phyloP scores from a whole-genome alignment of 2,797 vertebrate genomes.

The Ptychobarbus kaznakovi region DNA sequence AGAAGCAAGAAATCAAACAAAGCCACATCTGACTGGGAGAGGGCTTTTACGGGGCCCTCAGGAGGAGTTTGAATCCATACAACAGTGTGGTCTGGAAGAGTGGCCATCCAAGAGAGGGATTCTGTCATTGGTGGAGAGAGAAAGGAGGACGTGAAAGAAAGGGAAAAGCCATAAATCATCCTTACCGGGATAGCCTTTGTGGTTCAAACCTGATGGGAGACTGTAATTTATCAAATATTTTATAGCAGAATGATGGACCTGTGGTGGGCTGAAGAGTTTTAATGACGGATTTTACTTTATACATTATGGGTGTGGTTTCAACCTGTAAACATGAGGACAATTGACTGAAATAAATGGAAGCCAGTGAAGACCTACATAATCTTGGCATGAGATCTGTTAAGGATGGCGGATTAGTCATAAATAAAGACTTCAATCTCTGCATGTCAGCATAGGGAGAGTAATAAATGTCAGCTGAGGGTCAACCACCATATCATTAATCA shows the following conservation, averaged over 20 bases:
- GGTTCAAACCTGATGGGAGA: constrained; percentile 57
- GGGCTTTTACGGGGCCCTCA: constrained; percentile 55
- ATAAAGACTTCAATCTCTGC: constrained; percentile 1
- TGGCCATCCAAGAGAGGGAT: constrained; percentile 54
- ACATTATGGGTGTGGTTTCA: constrained; percentile 55
- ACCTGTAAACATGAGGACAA: constrained; percentile 53
- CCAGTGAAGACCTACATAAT: not conserved
- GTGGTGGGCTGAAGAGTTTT: constrained; percentile 53
- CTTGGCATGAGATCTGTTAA: constrained; percentile 9
- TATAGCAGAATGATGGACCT: constrained; percentile 62
- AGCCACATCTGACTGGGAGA: constrained; percentile 56
- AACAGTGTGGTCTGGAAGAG: constrained; percentile 58
- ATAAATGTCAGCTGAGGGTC: constrained; percentile 3
- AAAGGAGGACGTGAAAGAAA: constrained; percentile 44
- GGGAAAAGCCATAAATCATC: constrained; percentile 62
- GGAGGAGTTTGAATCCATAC: constrained; percentile 51
- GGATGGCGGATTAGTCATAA: constrained; percentile 15
- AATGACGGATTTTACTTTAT: constrained; percentile 53
- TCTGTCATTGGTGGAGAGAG: constrained; percentile 48
- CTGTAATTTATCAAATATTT: constrained; percentile 61
- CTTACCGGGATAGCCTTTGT: constrained; percentile 52
- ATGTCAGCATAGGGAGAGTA: not conserved
- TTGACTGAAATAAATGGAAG: constrained; percentile 27
- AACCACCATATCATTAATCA: not conserved
- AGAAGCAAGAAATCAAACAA: constrained; percentile 59